Evolutionary conservation across 2,797 vertebrate genomes (phyloP).

Genomic region (Acanthis flammea): DNA sequence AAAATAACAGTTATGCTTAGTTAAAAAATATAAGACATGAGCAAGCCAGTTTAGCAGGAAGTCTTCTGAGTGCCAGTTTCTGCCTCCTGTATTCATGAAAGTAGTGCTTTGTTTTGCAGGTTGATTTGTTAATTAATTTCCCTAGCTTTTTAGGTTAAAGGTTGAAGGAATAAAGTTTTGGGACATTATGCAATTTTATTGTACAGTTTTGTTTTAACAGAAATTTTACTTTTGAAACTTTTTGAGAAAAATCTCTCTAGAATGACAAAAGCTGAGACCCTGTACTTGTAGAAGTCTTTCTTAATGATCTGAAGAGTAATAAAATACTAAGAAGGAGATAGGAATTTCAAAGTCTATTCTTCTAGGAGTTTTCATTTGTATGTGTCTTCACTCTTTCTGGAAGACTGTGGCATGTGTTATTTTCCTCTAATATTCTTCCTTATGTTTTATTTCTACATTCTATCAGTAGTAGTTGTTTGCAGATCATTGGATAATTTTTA

Average conservation of each 20-base stretch:
- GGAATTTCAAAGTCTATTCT: background rate
- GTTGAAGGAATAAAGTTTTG: background rate
- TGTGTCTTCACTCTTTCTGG: background rate
- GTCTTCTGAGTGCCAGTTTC: background rate
- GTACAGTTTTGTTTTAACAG: background rate
- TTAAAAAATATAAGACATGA: background rate
- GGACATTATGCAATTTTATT: background rate
- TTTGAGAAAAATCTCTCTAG: background rate
- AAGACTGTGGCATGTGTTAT: background rate
- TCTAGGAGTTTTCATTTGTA: background rate
- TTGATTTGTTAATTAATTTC: constrained; percentile 43
- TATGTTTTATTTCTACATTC: background rate
- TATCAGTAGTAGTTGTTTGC: background rate
- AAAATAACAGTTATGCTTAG: background rate
- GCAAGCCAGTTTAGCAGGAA: constrained; percentile 50
- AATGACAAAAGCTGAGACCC: background rate
- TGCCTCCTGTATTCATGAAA: background rate
- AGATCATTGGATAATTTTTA: background rate
- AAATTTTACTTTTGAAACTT: background rate
- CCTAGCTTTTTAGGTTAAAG: constrained; percentile 6
- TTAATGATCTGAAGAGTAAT: background rate
- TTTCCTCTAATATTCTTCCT: background rate
- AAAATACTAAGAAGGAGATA: background rate
- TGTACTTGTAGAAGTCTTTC: background rate
- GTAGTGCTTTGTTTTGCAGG: background rate